Evolutionary conservation across 2,113 vertebrate species (phyloP).

Genomic region (Toxotes jaculatrix): DNA sequence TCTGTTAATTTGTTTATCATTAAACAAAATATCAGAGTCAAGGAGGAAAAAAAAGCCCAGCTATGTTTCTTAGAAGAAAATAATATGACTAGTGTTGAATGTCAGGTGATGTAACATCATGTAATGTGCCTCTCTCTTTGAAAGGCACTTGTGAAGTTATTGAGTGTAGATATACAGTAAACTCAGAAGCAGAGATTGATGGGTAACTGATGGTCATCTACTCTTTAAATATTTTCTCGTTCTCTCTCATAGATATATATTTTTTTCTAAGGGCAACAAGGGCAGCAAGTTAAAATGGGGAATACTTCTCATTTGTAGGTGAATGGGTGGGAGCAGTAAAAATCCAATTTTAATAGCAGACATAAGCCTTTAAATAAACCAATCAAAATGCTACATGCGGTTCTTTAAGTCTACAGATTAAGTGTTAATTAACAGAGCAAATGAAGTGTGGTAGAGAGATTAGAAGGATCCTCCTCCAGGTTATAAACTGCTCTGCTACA

Average conservation of each 20-base stretch:
- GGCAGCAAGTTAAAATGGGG: too few species aligned
- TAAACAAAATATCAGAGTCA: background rate
- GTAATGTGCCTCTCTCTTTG: background rate
- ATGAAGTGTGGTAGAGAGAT: constrained; percentile 56
- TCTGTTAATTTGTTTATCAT: background rate
- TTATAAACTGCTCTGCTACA: constrained; percentile 29
- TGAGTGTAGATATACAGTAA: background rate
- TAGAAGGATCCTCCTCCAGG: constrained; percentile 34
- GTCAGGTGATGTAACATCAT: constrained; percentile 13
- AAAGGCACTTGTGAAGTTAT: background rate
- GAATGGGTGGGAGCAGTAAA: too few species aligned
- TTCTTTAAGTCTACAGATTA: constrained; percentile 47
- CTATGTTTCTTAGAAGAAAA: background rate
- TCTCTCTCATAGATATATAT: too few species aligned
- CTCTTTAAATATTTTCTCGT: background rate
- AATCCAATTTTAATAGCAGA: background rate
- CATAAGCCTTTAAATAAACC: constrained; percentile 25
- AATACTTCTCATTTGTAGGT: too few species aligned
- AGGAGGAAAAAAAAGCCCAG: background rate
- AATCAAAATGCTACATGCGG: constrained; percentile 25
- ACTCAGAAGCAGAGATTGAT: background rate
- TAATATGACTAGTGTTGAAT: background rate
- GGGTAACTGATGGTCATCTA: background rate
- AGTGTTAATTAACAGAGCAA: constrained; percentile 61
- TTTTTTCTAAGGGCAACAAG: too few species aligned